Percentiles rank a stretch among this genome's conserved stretches.
Evolutionary conservation across 2,888 invertebrate species (phyloP).

Genomic region (Campoletis raptor): DNA sequence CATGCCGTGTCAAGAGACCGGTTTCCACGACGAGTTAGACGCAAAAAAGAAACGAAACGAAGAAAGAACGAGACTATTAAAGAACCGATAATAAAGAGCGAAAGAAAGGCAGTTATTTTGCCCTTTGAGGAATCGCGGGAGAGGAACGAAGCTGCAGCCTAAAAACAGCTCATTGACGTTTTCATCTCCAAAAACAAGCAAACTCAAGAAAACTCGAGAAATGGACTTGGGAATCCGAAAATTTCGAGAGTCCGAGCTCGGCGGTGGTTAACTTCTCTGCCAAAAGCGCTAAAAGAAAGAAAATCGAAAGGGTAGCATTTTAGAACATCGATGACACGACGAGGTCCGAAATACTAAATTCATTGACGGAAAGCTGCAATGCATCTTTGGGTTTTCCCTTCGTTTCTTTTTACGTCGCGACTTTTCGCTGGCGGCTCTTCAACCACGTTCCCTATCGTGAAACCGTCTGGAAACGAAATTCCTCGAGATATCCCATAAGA

Average conservation of each 20-base stretch:
- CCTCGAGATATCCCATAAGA: slow-evolving; percentile 11
- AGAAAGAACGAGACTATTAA: neutral
- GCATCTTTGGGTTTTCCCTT: neutral
- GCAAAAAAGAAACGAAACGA: slow-evolving; percentile 21
- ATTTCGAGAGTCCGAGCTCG: neutral
- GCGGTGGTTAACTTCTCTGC: neutral
- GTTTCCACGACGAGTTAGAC: slow-evolving; percentile 63
- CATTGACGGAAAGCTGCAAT: neutral
- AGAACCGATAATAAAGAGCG: neutral
- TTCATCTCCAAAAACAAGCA: neutral
- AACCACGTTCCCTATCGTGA: neutral
- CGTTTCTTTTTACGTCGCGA: neutral
- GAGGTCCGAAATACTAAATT: slow-evolving; percentile 25
- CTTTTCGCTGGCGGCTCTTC: slow-evolving; percentile 7
- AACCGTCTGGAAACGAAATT: slow-evolving; percentile 4
- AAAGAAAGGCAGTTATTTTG: neutral
- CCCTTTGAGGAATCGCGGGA: neutral
- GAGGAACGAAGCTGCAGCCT: slow-evolving; percentile 5
- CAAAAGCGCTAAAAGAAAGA: neutral
- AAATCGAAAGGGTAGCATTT: neutral
- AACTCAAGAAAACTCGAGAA: neutral
- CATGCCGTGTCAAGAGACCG: slow-evolving; percentile 70
- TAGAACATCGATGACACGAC: slow-evolving; percentile 1
- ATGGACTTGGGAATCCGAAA: slow-evolving; percentile 1
- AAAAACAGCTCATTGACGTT: slow-evolving; percentile 3